Conservation (phyloP, 2,113 vertebrate genomes). For the Dromaius novaehollandiae region DNA sequence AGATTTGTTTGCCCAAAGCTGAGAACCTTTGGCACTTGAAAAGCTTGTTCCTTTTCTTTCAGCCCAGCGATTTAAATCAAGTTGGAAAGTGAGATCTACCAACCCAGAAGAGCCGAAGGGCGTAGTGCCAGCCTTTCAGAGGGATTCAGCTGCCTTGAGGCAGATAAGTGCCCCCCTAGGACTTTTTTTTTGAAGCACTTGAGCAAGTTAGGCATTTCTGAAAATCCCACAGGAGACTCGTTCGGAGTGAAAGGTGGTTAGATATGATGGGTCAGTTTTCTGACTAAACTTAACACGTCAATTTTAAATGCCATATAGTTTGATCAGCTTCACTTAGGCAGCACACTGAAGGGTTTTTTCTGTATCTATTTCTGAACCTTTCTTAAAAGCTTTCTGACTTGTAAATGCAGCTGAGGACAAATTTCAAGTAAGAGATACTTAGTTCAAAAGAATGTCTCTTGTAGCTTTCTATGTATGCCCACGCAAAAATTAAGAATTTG, state of each 20-base stretch:
- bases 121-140: too few species aligned
- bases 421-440: background rate
- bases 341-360: background rate
- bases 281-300: background rate
- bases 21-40: background rate
- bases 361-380: background rate
- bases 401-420: background rate
- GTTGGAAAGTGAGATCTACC: background rate
- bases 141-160: too few species aligned
- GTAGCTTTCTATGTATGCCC: background rate
- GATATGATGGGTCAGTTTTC: background rate
- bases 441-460: background rate
- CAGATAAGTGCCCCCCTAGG: background rate
- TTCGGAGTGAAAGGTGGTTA: background rate
- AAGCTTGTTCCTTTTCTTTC: background rate
- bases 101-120: too few species aligned
- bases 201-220: background rate
- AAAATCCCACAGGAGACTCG: background rate
- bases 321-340: background rate
- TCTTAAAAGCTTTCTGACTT: background rate
- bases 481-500: background rate
- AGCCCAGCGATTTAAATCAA: background rate
- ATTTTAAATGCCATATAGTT: background rate
- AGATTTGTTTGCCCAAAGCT: background rate
- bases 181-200: background rate